Conservation (phyloP, 2,888 invertebrate genomes). For the Petrolisthes manimaculis region DNA sequence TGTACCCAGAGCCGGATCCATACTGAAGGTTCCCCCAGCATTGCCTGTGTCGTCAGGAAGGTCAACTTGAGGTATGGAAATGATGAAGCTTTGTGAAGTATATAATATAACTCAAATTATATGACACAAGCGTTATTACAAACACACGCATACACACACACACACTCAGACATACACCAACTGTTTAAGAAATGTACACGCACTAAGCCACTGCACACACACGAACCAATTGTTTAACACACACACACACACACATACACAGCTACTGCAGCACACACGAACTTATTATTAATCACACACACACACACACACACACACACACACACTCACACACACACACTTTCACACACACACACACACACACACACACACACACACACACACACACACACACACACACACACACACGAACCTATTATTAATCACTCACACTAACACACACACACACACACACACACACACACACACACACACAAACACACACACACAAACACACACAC, state of each 20-base stretch:
- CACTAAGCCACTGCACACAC: too few relatives aligned
- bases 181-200: too few relatives aligned
- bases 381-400: conserved; percentile 18
- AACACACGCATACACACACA: too few relatives aligned
- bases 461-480: too few relatives aligned
- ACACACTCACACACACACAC: conserved; percentile 44
- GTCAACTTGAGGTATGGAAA: neutral
- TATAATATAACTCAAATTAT: too few relatives aligned
- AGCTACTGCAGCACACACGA: neutral
- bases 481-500: neutral
- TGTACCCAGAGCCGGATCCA: conserved; percentile 84
- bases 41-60: conserved; percentile 76
- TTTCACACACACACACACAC: conserved; percentile 1
- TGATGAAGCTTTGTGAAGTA: neutral
- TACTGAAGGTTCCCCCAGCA: conserved; percentile 86
- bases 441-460: conserved; percentile 15
- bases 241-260: too few relatives aligned
- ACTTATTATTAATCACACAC: neutral
- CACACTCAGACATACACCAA: too few relatives aligned
- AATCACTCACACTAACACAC: neutral
- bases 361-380: neutral
- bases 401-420: neutral
- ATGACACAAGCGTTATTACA: too few relatives aligned
- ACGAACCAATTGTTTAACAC: too few relatives aligned
- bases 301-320: conserved; percentile 54